Evolutionary conservation across 2,797 vertebrate genomes (phyloP).

Genomic region (Phataginus tetradactyla): DNA sequence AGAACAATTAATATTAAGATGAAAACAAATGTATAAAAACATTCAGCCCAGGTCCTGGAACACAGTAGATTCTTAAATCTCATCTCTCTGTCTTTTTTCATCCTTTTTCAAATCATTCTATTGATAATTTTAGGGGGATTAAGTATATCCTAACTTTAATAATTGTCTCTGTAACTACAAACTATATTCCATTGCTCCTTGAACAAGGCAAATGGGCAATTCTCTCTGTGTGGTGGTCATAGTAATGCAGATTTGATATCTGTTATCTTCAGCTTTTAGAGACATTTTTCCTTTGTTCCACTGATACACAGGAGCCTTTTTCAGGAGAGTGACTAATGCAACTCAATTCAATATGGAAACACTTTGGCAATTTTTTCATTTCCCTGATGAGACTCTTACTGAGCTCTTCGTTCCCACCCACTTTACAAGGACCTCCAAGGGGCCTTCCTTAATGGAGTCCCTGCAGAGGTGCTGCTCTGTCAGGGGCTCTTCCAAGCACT

Average conservation of each 20-base stretch:
- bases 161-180: neutral
- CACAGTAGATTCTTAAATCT: neutral
- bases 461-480: slow-evolving; percentile 45
- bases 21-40: neutral
- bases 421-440: slow-evolving; percentile 25
- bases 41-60: neutral
- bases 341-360: slow-evolving; percentile 52
- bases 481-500: slow-evolving; percentile 24
- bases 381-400: slow-evolving; percentile 54
- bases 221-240: neutral
- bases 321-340: slow-evolving; percentile 48
- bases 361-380: slow-evolving; percentile 45
- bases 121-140: neutral
- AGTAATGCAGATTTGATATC: neutral
- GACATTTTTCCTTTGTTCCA: slow-evolving; percentile 20
- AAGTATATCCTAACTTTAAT: neutral
- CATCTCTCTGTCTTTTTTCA: neutral
- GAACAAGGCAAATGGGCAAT: neutral
- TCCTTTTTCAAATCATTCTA: neutral
- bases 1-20: neutral
- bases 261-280: slow-evolving; percentile 11
- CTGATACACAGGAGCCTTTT: slow-evolving; percentile 39
- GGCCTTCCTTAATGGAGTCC: slow-evolving; percentile 65
- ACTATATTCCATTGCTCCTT: neutral
- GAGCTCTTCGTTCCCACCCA: neutral